Evolutionary conservation across 2,113 vertebrate species (phyloP).

Genomic region (Psammodynastes pulverulentus): DNA sequence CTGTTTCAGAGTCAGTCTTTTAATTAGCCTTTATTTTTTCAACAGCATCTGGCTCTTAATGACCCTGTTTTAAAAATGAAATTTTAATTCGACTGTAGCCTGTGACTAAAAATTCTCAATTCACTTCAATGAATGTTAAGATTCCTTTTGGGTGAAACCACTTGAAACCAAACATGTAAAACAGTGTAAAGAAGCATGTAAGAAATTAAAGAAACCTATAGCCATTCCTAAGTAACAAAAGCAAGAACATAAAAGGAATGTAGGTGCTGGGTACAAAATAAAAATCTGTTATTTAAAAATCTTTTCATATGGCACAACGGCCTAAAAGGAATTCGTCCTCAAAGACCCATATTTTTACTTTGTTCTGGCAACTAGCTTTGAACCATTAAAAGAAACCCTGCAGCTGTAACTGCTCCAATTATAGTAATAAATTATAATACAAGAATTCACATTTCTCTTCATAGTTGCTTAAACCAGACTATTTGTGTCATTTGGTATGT

Average conservation of each 20-base stretch:
- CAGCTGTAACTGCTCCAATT: slow-evolving; percentile 38
- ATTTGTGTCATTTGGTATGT: slow-evolving; percentile 53
- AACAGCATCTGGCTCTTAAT: neutral
- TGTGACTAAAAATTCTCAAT: neutral
- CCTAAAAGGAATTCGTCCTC: slow-evolving; percentile 19
- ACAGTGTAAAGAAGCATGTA: slow-evolving; percentile 36
- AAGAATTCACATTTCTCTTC: slow-evolving; percentile 34
- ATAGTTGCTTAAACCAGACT: slow-evolving; percentile 41
- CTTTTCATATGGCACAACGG: neutral
- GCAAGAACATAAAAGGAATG: neutral
- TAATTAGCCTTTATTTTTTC: neutral
- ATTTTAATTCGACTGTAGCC: neutral
- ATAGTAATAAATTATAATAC: slow-evolving; percentile 40
- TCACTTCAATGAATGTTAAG: neutral
- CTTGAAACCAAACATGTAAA: slow-evolving; percentile 31
- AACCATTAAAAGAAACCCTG: slow-evolving; percentile 38
- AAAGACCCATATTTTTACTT: slow-evolving; percentile 35
- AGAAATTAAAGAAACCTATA: neutral
- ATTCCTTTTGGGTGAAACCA: neutral
- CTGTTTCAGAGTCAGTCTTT: neutral
- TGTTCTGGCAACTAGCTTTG: slow-evolving; percentile 44
- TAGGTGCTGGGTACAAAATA: slow-evolving; percentile 8
- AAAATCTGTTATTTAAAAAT: slow-evolving; percentile 35
- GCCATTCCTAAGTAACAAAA: slow-evolving; percentile 36
- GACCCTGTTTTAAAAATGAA: neutral